Evolutionary conservation across 2,113 vertebrate genomes (phyloP).

Genomic region (Seriola dumerili): DNA sequence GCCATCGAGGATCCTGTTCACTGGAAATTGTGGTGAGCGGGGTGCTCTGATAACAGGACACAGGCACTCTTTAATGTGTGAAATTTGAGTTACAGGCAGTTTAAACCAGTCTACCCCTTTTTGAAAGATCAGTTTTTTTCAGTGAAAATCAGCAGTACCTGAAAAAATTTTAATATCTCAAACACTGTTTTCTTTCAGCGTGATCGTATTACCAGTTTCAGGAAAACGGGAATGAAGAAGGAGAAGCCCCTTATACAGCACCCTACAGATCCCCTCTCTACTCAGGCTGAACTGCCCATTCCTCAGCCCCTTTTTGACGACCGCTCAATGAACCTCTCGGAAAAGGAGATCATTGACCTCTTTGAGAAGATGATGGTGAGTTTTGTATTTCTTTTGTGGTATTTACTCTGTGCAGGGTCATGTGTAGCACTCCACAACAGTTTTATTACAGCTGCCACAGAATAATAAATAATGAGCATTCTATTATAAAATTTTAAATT

Average conservation of each 20-base stretch:
- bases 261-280: constrained; percentile 90
- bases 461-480: constrained; percentile 10
- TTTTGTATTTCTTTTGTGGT: constrained; percentile 14
- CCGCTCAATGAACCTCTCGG: constrained; percentile 93
- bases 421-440: constrained; percentile 3
- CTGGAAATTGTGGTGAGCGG: neutral
- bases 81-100: neutral
- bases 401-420: neutral
- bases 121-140: neutral
- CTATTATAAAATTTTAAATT: constrained; percentile 23
- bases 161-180: constrained; percentile 33
- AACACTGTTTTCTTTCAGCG: constrained; percentile 88
- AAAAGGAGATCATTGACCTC: constrained; percentile 97
- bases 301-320: constrained; percentile 94
- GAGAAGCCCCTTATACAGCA: constrained; percentile 97
- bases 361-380: constrained; percentile 99
- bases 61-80: neutral
- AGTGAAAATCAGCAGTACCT: constrained; percentile 5
- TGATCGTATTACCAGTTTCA: constrained; percentile 96
- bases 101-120: neutral
- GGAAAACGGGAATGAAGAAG: constrained; percentile 91
- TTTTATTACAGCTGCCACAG: constrained; percentile 25
- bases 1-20: neutral
- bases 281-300: constrained; percentile 88
- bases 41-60: constrained; percentile 16